Evolutionary conservation across 2,113 vertebrate genomes (phyloP).

Genomic region (Apodemus speciosus): DNA sequence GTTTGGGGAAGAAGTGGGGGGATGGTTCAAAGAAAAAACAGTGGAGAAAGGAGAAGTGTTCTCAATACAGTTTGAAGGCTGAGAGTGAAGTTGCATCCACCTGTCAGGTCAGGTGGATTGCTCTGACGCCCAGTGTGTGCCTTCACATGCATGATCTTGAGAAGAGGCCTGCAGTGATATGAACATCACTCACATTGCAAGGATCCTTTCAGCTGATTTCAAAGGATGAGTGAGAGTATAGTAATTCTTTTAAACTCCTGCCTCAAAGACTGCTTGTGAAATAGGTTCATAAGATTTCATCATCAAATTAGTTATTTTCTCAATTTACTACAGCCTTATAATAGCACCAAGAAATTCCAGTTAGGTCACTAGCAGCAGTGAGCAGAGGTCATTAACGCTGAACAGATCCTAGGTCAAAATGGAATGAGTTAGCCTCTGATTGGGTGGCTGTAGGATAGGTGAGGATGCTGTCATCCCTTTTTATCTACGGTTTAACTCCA

Average conservation of each 20-base stretch:
- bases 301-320: conserved; percentile 37
- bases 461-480: neutral
- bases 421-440: neutral
- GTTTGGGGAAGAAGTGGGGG: neutral
- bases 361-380: neutral
- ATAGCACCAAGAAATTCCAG: neutral
- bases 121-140: no score
- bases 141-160: neutral
- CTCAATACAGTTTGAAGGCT: neutral
- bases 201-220: neutral
- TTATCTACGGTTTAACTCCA: neutral
- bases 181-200: neutral
- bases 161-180: neutral
- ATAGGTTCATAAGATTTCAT: conserved; percentile 40
- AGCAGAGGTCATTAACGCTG: neutral
- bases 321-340: conserved; percentile 5
- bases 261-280: conserved; percentile 22
- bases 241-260: conserved; percentile 7
- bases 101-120: neutral
- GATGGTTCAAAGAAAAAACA: neutral
- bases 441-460: neutral
- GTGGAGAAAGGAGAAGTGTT: neutral
- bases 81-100: neutral
- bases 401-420: neutral
- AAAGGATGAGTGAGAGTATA: conserved; percentile 1